phyloP scores from a whole-genome alignment of 1,140 invertebrate species.

The Drosophila varians region DNA sequence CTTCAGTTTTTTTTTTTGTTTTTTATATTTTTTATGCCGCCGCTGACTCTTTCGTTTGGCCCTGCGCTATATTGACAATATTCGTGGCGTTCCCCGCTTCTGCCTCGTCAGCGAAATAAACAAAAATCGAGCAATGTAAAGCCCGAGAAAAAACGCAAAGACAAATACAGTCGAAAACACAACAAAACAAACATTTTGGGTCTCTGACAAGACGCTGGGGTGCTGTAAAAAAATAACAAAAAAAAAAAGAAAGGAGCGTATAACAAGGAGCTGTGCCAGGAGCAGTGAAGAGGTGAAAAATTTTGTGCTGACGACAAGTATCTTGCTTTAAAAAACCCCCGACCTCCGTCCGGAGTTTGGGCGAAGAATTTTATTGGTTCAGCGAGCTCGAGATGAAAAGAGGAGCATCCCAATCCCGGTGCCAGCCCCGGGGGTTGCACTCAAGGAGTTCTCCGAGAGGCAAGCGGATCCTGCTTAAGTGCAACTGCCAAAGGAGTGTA shows the following conservation, averaged over 20 bases:
- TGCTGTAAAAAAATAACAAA: conserved; percentile 70
- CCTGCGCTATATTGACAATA: conserved; percentile 69
- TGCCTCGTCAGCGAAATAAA: conserved; percentile 82
- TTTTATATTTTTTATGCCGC: conserved; percentile 50
- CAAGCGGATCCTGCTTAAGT: conserved; percentile 67
- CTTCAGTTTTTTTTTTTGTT: too few relatives aligned
- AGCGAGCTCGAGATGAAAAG: conserved; percentile 9
- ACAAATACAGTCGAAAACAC: conserved; percentile 76
- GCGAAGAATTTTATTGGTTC: conserved; percentile 79
- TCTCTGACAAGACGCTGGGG: conserved; percentile 76
- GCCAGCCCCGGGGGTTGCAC: conserved; percentile 55
- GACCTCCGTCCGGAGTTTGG: conserved; percentile 34
- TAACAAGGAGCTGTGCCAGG: conserved; percentile 31
- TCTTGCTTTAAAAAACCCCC: conserved; percentile 49
- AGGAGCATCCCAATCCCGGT: too few relatives aligned
- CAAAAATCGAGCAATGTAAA: conserved; percentile 73
- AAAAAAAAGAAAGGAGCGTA: conserved; percentile 32
- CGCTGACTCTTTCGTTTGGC: conserved; percentile 10
- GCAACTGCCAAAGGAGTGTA: conserved; percentile 69
- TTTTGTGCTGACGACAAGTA: conserved; percentile 78
- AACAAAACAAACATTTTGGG: conserved; percentile 77
- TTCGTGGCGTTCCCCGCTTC: conserved; percentile 65
- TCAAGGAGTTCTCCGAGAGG: conserved; percentile 44
- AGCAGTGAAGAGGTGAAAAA: conserved; percentile 73
- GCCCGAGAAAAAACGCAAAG: conserved; percentile 41